phyloP scores from a whole-genome alignment of 2,113 vertebrate species.

The Lutjanus erythropterus region DNA sequence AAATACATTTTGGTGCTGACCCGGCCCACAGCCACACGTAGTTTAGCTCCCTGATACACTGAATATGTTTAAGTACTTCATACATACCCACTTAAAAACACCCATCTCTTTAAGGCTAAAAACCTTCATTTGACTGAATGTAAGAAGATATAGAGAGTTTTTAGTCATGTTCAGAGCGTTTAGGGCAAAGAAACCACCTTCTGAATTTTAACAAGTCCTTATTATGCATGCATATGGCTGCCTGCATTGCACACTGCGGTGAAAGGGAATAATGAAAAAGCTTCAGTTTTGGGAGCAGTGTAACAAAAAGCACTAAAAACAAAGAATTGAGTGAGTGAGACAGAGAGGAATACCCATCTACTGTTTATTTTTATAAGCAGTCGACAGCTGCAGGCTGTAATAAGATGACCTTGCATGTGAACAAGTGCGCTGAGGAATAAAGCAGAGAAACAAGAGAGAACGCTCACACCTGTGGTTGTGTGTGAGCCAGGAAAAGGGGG shows the following conservation, averaged over 20 bases:
- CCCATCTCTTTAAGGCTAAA: not conserved
- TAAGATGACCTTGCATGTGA: slow-evolving; percentile 72
- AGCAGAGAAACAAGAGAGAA: slow-evolving; percentile 35
- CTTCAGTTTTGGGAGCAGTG: not conserved
- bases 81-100: no score
- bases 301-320: not conserved
- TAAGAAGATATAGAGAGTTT: not conserved
- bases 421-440: slow-evolving; percentile 45
- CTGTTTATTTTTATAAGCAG: slow-evolving; percentile 65
- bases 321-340: slow-evolving; percentile 16
- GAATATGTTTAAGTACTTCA: no score
- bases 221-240: not conserved
- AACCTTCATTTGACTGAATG: not conserved
- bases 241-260: not conserved
- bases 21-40: no score
- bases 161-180: not conserved
- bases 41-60: no score
- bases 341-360: slow-evolving; percentile 39
- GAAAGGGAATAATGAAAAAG: not conserved
- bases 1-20: no score
- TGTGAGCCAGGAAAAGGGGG: slow-evolving; percentile 8
- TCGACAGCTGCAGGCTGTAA: slow-evolving; percentile 68
- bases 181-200: not conserved
- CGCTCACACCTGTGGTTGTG: slow-evolving; percentile 47
- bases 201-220: not conserved